Evolutionary conservation across 2,888 invertebrate species (phyloP).

Genomic region (Thereva unica): DNA sequence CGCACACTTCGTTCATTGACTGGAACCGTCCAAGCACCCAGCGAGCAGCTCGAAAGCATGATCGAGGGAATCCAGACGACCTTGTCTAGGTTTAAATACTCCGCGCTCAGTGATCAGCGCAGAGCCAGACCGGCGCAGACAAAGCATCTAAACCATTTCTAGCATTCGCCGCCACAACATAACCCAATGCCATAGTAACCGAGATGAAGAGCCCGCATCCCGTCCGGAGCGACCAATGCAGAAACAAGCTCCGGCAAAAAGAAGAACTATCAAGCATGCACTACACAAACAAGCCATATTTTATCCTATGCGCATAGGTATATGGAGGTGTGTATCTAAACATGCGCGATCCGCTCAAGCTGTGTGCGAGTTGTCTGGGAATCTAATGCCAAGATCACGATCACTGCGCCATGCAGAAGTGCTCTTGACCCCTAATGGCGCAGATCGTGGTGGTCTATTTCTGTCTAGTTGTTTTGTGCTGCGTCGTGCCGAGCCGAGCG

Average conservation of each 20-base stretch:
- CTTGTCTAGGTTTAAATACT: constrained; percentile 40
- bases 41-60: constrained; percentile 6
- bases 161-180: constrained; percentile 28
- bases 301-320: too few relatives aligned
- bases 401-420: background rate
- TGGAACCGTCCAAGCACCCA: constrained; percentile 9
- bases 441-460: constrained; percentile 15
- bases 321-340: too few relatives aligned
- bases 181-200: constrained; percentile 36
- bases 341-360: too few relatives aligned
- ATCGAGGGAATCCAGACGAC: constrained; percentile 33
- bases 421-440: constrained; percentile 21
- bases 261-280: too few relatives aligned
- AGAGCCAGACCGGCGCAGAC: constrained; percentile 18
- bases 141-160: constrained; percentile 22
- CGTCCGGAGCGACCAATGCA: constrained; percentile 10
- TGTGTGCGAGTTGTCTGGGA: background rate
- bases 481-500: background rate
- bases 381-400: constrained; percentile 31
- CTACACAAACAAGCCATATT: too few relatives aligned
- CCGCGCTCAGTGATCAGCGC: background rate
- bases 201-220: constrained; percentile 7
- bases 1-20: constrained; percentile 28
- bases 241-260: background rate
- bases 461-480: background rate